phyloP scores from a whole-genome alignment of 2,888 invertebrate genomes.

The Eupeodes latifasciatus region DNA sequence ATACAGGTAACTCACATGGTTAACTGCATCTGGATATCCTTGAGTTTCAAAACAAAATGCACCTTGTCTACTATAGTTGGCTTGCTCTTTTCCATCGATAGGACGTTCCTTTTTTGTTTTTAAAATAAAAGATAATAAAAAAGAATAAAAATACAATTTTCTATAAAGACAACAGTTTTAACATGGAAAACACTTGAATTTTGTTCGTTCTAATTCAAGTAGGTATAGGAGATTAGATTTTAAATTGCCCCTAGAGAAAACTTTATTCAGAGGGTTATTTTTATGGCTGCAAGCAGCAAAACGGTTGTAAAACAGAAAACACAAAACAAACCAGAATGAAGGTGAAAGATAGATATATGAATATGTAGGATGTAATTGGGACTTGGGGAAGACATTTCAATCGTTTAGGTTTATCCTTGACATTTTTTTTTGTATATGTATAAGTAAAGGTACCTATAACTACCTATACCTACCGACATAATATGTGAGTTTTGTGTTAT shows the following conservation, averaged over 20 bases:
- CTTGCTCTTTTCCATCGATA: constrained; percentile 89
- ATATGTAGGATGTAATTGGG: background rate
- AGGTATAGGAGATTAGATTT: constrained; percentile 38
- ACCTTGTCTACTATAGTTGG: constrained; percentile 89
- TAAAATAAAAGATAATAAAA: constrained; percentile 33
- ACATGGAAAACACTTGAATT: background rate
- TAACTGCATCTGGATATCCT: constrained; percentile 95
- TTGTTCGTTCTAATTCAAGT: constrained; percentile 23
- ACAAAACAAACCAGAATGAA: background rate
- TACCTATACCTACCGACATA: background rate
- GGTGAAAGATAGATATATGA: background rate
- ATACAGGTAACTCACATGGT: constrained; percentile 87
- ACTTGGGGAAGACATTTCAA: constrained; percentile 11
- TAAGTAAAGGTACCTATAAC: background rate
- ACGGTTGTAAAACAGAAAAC: background rate
- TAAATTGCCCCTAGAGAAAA: constrained; percentile 14
- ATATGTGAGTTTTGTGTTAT: background rate
- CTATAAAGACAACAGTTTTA: background rate
- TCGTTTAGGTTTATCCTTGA: constrained; percentile 24
- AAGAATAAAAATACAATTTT: constrained; percentile 3
- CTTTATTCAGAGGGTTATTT: constrained; percentile 23
- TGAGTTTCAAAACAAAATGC: constrained; percentile 96
- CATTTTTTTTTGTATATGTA: constrained; percentile 9
- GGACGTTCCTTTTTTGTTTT: constrained; percentile 80
- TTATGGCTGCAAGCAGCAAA: constrained; percentile 17